Base-by-base conservation (phyloP, 2,113 vertebrate genomes). In the Dasypus novemcinctus region DNA sequence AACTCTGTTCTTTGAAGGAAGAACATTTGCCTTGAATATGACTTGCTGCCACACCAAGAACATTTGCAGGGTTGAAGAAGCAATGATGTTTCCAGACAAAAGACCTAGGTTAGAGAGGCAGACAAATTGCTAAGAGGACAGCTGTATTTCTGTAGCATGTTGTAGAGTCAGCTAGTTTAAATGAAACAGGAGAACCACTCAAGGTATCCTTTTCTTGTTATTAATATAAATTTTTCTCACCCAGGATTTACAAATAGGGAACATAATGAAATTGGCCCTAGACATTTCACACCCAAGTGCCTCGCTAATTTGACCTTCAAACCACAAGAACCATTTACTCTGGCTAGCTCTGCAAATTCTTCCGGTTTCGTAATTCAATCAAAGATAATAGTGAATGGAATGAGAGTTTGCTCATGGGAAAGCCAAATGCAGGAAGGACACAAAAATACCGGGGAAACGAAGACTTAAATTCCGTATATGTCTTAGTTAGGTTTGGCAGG, bases 341-440 rank as follows among this genome's bases (percentile, higher is more conserved):
- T 97, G 75, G 54, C 86, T 83, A 23, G 49, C 86, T 71, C 49
- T 97, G 25, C 85, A 90, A 29, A 90, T 96, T 71, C 72, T 98
- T 95, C 49, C 46, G 36, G 78, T 82, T 97, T 96, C 43, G 49
- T 93, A 97, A 98, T 80, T 98, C 66, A 96, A 87, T 93, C 92
- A 95, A 93, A 97, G 97, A 97, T 92, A 7, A 83, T 61, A 97
- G 97, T 52, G 95, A 97, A 96, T 80, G 41, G 41, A 96, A 76
- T 79, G 74, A 91, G 92, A 85, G 27, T 14, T 41, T 90, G 52
- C 66, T 61, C 38, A 57, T 46, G 31, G n/a, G 57, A 97, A 94
- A 82, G 74, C 78, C 43, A 64, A 97, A 82, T 29, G 89, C 33
- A 85, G 63, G 95, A 66, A 59, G 52, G 52, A 87, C 97, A 96